A percentile compares a stretch with the other conserved stretches of the same genome.
These are phyloP conservation scores for Crotalus horridus DNA, from an alignment of 2,113 vertebrate species.

Conservation along the genomic window DNA sequence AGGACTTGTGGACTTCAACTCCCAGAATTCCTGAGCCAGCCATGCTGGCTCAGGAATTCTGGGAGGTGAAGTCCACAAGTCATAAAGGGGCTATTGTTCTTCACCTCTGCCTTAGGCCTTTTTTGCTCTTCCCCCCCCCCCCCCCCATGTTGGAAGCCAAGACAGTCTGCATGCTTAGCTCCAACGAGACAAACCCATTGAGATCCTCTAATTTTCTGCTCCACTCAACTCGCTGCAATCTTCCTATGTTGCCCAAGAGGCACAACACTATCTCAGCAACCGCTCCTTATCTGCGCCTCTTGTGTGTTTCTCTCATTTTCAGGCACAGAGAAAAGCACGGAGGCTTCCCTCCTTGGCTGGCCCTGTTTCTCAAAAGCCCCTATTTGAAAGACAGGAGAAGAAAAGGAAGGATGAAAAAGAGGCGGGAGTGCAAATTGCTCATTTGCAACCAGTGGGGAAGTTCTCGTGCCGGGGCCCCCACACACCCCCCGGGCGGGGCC, in stretches of 20 bases:
- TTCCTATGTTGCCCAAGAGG: background rate
- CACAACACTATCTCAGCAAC: background rate
- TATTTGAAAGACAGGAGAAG: background rate
- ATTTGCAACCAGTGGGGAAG: conserved; percentile 3
- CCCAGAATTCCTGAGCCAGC: background rate
- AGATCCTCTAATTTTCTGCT: background rate
- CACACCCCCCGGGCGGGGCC: too few relatives aligned
- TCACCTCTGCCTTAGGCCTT: background rate
- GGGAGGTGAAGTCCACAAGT: background rate
- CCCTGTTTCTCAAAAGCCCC: background rate
- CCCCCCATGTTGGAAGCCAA: background rate
- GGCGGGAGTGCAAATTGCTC: background rate
- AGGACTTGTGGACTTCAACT: background rate
- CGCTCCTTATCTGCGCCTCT: background rate
- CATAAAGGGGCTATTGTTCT: background rate
- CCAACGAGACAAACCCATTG: background rate
- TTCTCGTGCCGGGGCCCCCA: too few relatives aligned
- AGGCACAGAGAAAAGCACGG: background rate
- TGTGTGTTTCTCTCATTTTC: background rate
- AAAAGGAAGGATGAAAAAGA: background rate
- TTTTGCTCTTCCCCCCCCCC: background rate
- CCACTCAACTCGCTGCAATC: background rate
- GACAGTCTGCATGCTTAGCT: background rate
- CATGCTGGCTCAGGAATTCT: background rate
- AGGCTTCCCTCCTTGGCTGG: background rate